A percentile compares a stretch with the other conserved stretches of the same genome.
Conservation (phyloP, 35 echinoderm and acorn worm species). For the Ophiothrix spiculata region DNA sequence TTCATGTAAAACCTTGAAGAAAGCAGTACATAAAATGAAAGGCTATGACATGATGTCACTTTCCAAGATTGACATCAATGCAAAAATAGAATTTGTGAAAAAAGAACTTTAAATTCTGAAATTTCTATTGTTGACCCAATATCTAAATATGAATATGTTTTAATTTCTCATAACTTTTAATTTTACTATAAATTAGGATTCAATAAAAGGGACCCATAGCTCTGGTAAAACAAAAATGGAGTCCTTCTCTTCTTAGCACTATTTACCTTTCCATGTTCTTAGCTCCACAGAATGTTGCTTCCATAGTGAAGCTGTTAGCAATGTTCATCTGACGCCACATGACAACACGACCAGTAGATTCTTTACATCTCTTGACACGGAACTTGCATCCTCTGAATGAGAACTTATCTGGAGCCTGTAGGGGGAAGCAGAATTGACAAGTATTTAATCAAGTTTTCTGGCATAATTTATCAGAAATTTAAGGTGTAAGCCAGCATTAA, state of each 20-base stretch:
- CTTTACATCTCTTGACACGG: slow-evolving; percentile 84
- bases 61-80: background rate
- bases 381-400: slow-evolving; percentile 94
- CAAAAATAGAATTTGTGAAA: too few species aligned
- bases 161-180: too few species aligned
- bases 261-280: slow-evolving; percentile 77
- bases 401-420: slow-evolving; percentile 97
- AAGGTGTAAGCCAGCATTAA: too few species aligned
- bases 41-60: background rate
- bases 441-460: too few species aligned
- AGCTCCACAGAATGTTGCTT: slow-evolving; percentile 96
- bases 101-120: too few species aligned
- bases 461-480: too few species aligned
- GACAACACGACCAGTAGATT: slow-evolving; percentile 84
- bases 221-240: background rate
- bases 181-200: too few species aligned
- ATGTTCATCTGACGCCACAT: slow-evolving; percentile 98
- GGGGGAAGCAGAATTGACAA: too few species aligned
- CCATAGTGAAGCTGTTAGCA: slow-evolving; percentile 91
- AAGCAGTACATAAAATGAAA: background rate
- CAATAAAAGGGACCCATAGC: too few species aligned
- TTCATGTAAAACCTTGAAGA: background rate
- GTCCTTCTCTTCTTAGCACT: background rate
- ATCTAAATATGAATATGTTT: too few species aligned
- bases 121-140: too few species aligned